Conservation (phyloP, 2,888 invertebrate genomes). For the Hirtodrosophila cameraria region DNA sequence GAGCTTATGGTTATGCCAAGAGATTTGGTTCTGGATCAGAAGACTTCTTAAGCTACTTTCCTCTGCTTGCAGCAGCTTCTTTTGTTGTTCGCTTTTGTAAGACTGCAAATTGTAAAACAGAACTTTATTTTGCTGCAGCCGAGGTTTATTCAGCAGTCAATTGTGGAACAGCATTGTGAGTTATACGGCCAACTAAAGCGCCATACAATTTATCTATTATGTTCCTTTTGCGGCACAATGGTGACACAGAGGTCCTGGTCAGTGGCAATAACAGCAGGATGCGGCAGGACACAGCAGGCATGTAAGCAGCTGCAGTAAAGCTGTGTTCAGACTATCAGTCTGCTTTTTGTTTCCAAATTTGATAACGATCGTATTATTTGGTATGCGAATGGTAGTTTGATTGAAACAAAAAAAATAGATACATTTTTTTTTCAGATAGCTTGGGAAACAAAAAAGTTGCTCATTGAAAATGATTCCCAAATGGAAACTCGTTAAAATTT, state of each 20-base stretch:
- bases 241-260: slow-evolving; percentile 3
- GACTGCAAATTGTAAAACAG: slow-evolving; percentile 17
- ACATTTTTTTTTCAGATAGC: no score
- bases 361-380: no score
- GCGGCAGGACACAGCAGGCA: no score
- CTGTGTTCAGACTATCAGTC: no score
- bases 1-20: slow-evolving; percentile 17
- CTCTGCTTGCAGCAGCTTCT: slow-evolving; percentile 11
- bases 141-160: slow-evolving; percentile 42
- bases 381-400: no score
- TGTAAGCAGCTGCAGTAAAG: no score
- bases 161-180: slow-evolving; percentile 56
- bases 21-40: slow-evolving; percentile 19
- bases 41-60: slow-evolving; percentile 30
- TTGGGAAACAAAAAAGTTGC: no score
- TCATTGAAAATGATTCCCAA: no score
- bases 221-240: slow-evolving; percentile 24
- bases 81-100: slow-evolving; percentile 17
- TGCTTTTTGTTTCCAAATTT: no score
- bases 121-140: slow-evolving; percentile 14
- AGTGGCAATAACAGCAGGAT: not conserved
- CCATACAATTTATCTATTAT: slow-evolving; percentile 66
- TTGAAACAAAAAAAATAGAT: no score
- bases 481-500: no score
- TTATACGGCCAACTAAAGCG: slow-evolving; percentile 41